Percentiles rank a stretch among this genome's conserved stretches.
These are phyloP conservation scores for Sitta carolinensis DNA, from an alignment of 2,797 vertebrate species.

Conservation along the genomic window DNA sequence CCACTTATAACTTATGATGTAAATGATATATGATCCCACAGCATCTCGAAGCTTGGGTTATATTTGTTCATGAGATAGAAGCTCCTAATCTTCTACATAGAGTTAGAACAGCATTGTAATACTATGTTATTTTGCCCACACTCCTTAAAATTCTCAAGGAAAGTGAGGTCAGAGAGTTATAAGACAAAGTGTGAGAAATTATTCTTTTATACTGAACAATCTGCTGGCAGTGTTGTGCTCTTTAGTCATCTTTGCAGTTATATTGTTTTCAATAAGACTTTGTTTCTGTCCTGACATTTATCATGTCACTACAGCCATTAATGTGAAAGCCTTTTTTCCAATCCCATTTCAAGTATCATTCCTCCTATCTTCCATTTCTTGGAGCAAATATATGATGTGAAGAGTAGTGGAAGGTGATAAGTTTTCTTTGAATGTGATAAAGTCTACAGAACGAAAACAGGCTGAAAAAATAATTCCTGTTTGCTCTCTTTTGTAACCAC, in stretches of 20 bases:
- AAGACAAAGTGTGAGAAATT: not conserved
- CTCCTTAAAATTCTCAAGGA: not conserved
- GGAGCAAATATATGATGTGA: not conserved
- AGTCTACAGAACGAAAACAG: not conserved
- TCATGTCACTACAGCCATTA: not conserved
- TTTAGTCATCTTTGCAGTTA: not conserved
- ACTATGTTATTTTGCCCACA: not conserved
- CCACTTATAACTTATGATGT: constrained; percentile 45
- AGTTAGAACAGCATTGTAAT: not conserved
- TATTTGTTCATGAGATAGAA: constrained; percentile 22
- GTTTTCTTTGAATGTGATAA: not conserved
- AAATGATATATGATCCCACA: constrained; percentile 38
- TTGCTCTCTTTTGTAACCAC: not conserved
- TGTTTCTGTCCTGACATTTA: constrained; percentile 7
- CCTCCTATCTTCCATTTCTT: not conserved
- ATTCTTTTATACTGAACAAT: not conserved
- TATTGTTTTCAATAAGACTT: not conserved
- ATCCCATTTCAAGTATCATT: not conserved
- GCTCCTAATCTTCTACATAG: not conserved
- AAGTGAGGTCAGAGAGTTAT: not conserved
- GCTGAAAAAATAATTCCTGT: not conserved
- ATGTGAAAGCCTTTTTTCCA: not conserved
- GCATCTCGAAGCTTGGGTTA: constrained; percentile 4
- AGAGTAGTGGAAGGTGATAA: not conserved
- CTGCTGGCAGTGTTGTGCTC: not conserved